Evolutionary conservation across 1,140 invertebrate genomes (phyloP), one percentile per base, ranked within the genome.

Genomic region (Drosophila mauritiana): DNA sequence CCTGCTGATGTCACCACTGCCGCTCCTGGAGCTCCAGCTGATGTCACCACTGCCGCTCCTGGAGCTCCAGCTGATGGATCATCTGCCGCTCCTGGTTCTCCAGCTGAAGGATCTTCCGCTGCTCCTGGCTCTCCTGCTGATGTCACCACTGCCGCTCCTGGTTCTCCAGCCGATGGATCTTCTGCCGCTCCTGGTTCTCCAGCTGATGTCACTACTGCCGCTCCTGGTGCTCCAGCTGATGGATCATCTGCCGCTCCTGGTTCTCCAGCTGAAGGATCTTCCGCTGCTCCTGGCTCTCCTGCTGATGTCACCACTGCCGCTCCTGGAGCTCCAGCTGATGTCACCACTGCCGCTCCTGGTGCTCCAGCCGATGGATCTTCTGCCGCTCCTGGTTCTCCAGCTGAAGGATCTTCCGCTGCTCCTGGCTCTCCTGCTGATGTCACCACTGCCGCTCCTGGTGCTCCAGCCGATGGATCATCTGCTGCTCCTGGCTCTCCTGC

Each of bases 21-120:
- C 2, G 70, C 56, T 42, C 73, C 75, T 15, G 65, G 55, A 0
- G 4, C 56, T 12, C 76, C 76, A 5, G 59, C 11, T 0, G 45
- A 65, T 3, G 56, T 0, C 51, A 22, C 20, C 0, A 22, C 57
- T 6, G 42, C 40, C 7, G 53, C 75, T 20, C 39, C 68, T 22
- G 62, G 62, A 0, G 11, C 34, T 36, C 46, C 70, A 0, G 73
- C 36, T 22, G 69, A 67, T 1, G 45, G 2, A n/a, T 1, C 22
- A 2, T 3, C 46, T 8, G 25, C 25, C 3, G 45, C 22, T 27
- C 45, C 45, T 48, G 45, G 45, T 1, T 5, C 45, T n/a, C 22
- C 45, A 3, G 45, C 11, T 0, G 45, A 64, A 1, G 55, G 40
- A 0, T 40, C 73, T 0, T 49, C 57, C 2, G 40, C 45, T 4